phyloP scores from a whole-genome alignment of 2,888 invertebrate species.

The Eristalinus sepulchralis region DNA sequence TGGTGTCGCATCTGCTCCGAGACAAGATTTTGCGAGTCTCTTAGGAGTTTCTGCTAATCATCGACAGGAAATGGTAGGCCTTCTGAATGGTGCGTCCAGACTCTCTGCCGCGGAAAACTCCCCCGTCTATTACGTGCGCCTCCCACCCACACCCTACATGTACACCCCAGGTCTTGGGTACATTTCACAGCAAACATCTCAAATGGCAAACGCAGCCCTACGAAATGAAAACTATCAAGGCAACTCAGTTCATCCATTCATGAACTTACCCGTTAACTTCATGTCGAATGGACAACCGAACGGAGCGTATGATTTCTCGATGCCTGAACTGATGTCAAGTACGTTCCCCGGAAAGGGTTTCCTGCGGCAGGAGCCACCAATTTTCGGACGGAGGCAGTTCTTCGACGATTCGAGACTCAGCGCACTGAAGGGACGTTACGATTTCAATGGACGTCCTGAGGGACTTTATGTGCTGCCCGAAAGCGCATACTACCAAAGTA shows the following conservation, averaged over 20 bases:
- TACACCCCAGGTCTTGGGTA: slow-evolving; percentile 89
- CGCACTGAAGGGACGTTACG: slow-evolving; percentile 47
- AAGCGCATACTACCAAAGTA: slow-evolving; percentile 46
- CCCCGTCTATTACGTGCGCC: slow-evolving; percentile 91
- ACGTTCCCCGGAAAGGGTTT: slow-evolving; percentile 59
- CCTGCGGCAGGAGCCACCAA: slow-evolving; percentile 58
- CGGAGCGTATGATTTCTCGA: slow-evolving; percentile 52
- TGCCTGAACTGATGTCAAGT: slow-evolving; percentile 55
- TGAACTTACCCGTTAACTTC: slow-evolving; percentile 90
- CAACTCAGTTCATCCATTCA: slow-evolving; percentile 84
- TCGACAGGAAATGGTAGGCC: slow-evolving; percentile 33
- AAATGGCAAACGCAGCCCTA: slow-evolving; percentile 78
- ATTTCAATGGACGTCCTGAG: slow-evolving; percentile 60
- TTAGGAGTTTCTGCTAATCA: slow-evolving; percentile 15
- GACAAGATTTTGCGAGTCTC: slow-evolving; percentile 37
- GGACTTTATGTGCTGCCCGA: slow-evolving; percentile 54
- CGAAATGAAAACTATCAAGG: slow-evolving; percentile 82
- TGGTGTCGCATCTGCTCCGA: slow-evolving; percentile 1
- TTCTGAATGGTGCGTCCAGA: slow-evolving; percentile 41
- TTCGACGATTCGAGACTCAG: slow-evolving; percentile 45
- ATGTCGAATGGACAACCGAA: slow-evolving; percentile 85
- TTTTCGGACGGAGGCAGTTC: slow-evolving; percentile 53
- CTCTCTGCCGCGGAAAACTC: slow-evolving; percentile 84
- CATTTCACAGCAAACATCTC: slow-evolving; percentile 82
- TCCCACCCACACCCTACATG: slow-evolving; percentile 93